Evolutionary conservation across 2,797 vertebrate genomes (phyloP).

Genomic region (Tenualosa thibaudeaui): DNA sequence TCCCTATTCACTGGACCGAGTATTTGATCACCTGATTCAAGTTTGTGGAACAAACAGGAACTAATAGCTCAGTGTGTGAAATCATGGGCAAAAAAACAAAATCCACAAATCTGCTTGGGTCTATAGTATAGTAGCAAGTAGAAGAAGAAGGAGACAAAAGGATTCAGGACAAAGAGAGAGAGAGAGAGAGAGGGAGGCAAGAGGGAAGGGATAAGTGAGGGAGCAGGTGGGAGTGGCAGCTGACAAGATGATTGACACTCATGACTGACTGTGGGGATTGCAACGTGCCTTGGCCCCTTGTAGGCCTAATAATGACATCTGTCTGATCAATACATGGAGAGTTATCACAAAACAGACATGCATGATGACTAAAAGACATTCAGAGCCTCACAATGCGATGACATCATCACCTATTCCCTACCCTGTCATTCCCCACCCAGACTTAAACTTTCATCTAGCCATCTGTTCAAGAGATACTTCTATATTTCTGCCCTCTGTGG

Average conservation of each 20-base stretch:
- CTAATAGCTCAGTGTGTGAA: neutral
- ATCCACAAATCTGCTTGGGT: neutral
- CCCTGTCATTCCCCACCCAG: neutral
- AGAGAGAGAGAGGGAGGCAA: neutral
- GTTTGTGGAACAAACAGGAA: neutral
- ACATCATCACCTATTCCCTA: neutral
- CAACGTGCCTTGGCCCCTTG: constrained; percentile 50
- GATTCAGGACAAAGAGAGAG: neutral
- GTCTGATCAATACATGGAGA: constrained; percentile 60
- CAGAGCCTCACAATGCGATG: neutral
- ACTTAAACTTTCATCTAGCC: neutral
- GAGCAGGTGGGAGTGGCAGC: constrained; percentile 18
- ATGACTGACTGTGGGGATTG: constrained; percentile 57
- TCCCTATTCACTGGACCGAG: neutral
- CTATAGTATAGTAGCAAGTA: neutral
- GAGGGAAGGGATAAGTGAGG: neutral
- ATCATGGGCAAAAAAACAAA: neutral
- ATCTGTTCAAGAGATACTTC: neutral
- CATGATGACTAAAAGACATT: constrained; percentile 48
- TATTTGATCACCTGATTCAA: neutral
- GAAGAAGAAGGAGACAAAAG: neutral
- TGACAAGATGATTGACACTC: constrained; percentile 49
- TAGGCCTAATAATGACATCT: constrained; percentile 63
- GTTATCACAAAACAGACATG: constrained; percentile 60
- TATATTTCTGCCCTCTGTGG: constrained; percentile 37